These are phyloP conservation scores for Epinephelus awoara DNA, from an alignment of 2,797 vertebrate species.

Conservation along the genomic window DNA sequence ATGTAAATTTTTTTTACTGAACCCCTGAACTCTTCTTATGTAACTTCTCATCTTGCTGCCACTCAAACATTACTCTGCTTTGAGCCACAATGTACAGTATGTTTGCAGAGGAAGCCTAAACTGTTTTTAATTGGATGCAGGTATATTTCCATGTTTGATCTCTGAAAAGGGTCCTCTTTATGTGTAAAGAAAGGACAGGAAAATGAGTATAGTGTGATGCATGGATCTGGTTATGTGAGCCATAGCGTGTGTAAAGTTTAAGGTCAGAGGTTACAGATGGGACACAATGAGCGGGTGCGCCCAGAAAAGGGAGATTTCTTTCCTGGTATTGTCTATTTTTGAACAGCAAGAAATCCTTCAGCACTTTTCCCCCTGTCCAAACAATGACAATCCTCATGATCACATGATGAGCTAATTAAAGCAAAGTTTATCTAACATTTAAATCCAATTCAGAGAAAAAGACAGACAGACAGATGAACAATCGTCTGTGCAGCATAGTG, in stretches of 20 bases:
- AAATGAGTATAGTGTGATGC: slow-evolving; percentile 15
- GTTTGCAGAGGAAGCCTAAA: slow-evolving; percentile 18
- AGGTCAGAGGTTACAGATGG: slow-evolving; percentile 68
- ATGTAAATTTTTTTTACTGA: slow-evolving; percentile 40
- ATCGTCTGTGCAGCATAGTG: slow-evolving; percentile 25
- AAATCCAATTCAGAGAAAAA: slow-evolving; percentile 37
- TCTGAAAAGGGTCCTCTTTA: slow-evolving; percentile 20
- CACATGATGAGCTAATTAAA: slow-evolving; percentile 31
- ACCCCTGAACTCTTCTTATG: slow-evolving; percentile 26
- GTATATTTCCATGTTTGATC: slow-evolving; percentile 31
- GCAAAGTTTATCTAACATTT: slow-evolving; percentile 16
- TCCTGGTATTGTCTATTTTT: slow-evolving; percentile 65
- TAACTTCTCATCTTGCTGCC: neutral
- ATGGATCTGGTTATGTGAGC: slow-evolving; percentile 58
- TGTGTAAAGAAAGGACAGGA: slow-evolving; percentile 21
- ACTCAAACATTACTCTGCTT: slow-evolving; percentile 27
- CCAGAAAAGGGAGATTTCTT: slow-evolving; percentile 41
- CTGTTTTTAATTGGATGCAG: slow-evolving; percentile 32
- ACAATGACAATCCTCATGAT: slow-evolving; percentile 31
- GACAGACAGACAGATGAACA: slow-evolving; percentile 4
- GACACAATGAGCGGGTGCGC: slow-evolving; percentile 54
- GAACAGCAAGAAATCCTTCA: slow-evolving; percentile 17
- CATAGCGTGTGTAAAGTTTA: slow-evolving; percentile 32
- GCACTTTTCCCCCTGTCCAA: slow-evolving; percentile 32
- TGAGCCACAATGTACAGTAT: slow-evolving; percentile 20